Evolutionary conservation across 2,797 vertebrate species (phyloP).

Genomic region (Chrysocyon brachyurus): DNA sequence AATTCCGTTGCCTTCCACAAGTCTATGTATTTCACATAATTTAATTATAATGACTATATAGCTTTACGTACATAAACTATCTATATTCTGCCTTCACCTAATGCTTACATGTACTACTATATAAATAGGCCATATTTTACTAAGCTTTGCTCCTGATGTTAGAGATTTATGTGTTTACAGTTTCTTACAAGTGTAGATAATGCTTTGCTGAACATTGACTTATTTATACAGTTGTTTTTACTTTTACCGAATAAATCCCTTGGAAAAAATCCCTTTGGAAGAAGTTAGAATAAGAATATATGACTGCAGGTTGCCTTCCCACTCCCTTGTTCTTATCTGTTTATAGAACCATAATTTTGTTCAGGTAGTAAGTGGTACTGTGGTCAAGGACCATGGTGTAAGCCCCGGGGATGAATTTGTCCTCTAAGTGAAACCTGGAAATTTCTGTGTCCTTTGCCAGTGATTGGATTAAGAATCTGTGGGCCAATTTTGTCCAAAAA

Average conservation of each 20-base stretch:
- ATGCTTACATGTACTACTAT: not conserved
- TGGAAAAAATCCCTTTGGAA: not conserved
- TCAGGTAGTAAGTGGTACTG: not conserved
- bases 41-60: not conserved
- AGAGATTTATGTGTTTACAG: not conserved
- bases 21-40: not conserved
- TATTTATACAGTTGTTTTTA: not conserved
- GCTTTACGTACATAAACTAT: not conserved
- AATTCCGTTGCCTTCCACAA: not conserved
- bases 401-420: not conserved
- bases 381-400: not conserved
- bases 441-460: not conserved
- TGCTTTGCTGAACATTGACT: not conserved
- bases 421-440: not conserved
- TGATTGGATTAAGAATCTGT: not conserved
- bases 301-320: not conserved
- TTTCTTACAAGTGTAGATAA: not conserved
- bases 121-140: not conserved
- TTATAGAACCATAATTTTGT: slow-evolving; percentile 2
- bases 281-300: not conserved
- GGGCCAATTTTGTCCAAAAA: not conserved
- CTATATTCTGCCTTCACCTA: not conserved
- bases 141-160: not conserved
- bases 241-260: slow-evolving; percentile 42
- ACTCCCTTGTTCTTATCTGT: slow-evolving; percentile 43